These are phyloP conservation scores for Rhinophrynus dorsalis DNA, from an alignment of 2,797 vertebrate species.

Conservation along the genomic window DNA sequence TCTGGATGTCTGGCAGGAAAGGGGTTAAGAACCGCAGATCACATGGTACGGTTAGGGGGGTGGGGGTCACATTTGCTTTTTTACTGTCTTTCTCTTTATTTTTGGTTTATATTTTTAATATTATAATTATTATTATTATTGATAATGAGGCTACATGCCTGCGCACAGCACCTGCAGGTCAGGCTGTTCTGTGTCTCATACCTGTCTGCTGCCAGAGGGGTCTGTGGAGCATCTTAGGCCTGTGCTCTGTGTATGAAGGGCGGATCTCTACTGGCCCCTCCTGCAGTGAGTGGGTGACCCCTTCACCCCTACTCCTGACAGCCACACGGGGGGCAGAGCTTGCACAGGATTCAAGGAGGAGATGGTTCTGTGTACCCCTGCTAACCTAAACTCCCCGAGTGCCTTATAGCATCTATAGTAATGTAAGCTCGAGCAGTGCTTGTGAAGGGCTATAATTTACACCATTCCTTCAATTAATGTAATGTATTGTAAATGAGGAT, in stretches of 20 bases:
- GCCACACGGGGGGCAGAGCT: conserved; percentile 10
- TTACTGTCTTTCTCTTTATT: conserved; percentile 30
- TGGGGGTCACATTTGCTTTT: conserved; percentile 38
- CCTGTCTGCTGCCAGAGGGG: conserved; percentile 30
- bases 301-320: conserved; percentile 19
- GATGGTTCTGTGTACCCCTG: background rate
- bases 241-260: background rate
- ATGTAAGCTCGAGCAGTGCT: background rate
- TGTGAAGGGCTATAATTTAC: background rate
- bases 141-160: conserved; percentile 21
- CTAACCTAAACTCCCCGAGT: conserved; percentile 23
- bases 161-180: conserved; percentile 46
- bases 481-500: conserved; percentile 12
- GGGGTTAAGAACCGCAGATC: conserved; percentile 33
- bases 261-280: conserved; percentile 5
- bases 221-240: conserved; percentile 8
- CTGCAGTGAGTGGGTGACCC: conserved; percentile 15
- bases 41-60: conserved; percentile 39
- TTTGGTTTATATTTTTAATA: conserved; percentile 43
- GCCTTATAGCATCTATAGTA: conserved; percentile 15
- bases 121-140: conserved; percentile 47
- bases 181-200: conserved; percentile 37
- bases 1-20: conserved; percentile 22
- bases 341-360: conserved; percentile 9
- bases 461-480: conserved; percentile 11